Conservation (phyloP, 2,888 invertebrate genomes). For the Caenorhabditis sp. region DNA sequence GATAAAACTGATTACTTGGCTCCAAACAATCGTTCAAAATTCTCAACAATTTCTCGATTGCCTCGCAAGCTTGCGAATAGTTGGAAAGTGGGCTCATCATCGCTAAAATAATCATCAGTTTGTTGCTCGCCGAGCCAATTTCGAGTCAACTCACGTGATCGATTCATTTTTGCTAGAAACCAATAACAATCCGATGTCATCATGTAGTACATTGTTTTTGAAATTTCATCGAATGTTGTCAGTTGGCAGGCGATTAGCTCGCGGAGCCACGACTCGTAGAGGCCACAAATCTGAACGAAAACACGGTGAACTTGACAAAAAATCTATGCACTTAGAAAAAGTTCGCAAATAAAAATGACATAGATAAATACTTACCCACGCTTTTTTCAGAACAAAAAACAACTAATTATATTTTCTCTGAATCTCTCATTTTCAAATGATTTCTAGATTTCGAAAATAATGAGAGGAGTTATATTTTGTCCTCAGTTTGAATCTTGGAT, state of each 20-base stretch:
- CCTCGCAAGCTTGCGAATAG: conserved; percentile 4
- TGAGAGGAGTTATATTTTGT: no score
- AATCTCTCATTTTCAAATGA: no score
- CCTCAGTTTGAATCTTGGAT: no score
- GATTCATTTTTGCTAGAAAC: conserved; percentile 14
- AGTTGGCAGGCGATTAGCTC: not conserved
- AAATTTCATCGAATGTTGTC: conserved; percentile 4
- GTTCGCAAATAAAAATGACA: no score
- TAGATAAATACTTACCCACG: no score
- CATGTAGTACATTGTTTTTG: conserved; percentile 7
- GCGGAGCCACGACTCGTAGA: conserved; percentile 5
- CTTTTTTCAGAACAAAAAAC: no score
- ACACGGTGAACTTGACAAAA: no score
- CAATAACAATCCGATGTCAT: conserved; percentile 9
- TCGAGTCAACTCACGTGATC: not conserved
- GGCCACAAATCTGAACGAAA: conserved; percentile 7
- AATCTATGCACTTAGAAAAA: no score
- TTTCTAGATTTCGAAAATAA: no score
- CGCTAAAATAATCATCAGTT: not conserved
- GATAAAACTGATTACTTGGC: conserved; percentile 6
- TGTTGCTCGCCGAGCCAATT: no score
- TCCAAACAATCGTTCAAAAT: conserved; percentile 1
- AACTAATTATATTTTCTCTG: no score
- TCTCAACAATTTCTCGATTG: not conserved
- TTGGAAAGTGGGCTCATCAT: not conserved